Base-by-base conservation (phyloP, 2,888 invertebrate genomes). In the Apotomis capreana region DNA sequence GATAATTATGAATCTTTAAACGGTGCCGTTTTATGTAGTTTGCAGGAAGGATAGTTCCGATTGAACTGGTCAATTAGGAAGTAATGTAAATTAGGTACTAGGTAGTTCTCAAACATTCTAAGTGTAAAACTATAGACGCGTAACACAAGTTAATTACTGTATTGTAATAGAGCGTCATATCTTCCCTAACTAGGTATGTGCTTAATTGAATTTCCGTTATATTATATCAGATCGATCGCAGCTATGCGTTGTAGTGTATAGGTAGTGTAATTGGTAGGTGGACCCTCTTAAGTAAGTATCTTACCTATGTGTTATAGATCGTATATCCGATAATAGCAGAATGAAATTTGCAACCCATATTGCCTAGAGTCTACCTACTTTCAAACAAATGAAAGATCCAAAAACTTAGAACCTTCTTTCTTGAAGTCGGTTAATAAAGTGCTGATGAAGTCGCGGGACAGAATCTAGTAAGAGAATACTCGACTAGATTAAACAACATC, bases 131-230 rank as follows among this genome's bases (percentile, higher is more conserved):
- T 54, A 63, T 40, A 63, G 40, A 52, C 36, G 15, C 60, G 12
- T 61, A 61, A 62, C n/a, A 13, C 15, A 65, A 55, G 46, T 6
- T 67, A 67, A 67, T 67, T 49, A 57, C 57, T 49, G 26, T 49
- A 55, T 57, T 67, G 36, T 57, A 44, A 26, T 44, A 9, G 46
- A 40, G n/a, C 40, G 49, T 13, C 57, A 67, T 36, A 49, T 26
- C 46, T 36, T 57, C 46, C 26, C 65, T 67, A 58, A 46, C 57
- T 67, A 65, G 40, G 55, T 55, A 57, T 57, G 57, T 67, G 65
- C 65, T 46, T 67, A 67, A 55, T 67, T 57, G 57, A 67, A 67
- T 67, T 67, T 67, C 65, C 57, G 65, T 57, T 55, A 46, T 57
- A 67, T 49, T 55, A 46, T 57, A 67, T 49, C 57, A 57, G 65